Base-by-base conservation (phyloP, 2,888 invertebrate genomes). In the Chymomyza amoena region DNA sequence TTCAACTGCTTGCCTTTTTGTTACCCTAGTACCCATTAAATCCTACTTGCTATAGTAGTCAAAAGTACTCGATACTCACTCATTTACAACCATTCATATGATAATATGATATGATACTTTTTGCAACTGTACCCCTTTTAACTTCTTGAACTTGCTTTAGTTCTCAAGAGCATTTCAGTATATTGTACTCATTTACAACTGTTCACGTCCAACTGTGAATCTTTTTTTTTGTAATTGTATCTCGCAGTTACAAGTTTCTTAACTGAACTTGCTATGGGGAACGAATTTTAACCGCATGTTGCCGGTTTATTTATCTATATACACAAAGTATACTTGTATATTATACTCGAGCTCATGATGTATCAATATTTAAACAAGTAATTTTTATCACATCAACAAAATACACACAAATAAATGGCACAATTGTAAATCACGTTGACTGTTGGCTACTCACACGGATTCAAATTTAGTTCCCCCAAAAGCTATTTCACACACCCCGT, bases 361-460 rank as follows among this genome's bases (percentile, higher is more conserved):
- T 57, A 25, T 25, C 18, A 70, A 67, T 87, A 84, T 87, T 81
- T 84, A 73, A 52, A 60, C 61, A 66, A 74, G 63, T 78, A 61
- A 78, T 84, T 72, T 63, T 68, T 77, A 72, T 73, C 69, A 69
- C 65, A 64, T 59, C 60, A 60, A 57, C 79, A 78, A 75, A 80
- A 52, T 63, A 72, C 60, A 72, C 60, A 75, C 81, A 74, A 79
- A 72, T 80, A 81, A 87, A 80, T 78, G 86, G 72, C 83, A 83
- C 82, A 85, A 85, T 85, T 83, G 83, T 80, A 73, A 76, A 77
- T 73, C 72, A 68, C 54, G 61, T 70, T 54, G 52, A 16, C 52
- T 54, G 51, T 6, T 18, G 6, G 52, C 18, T 9, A 54, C 51
- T 16, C 16, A 15, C 51, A 51, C 51, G n/a, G 16, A 1, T n/a